Percentiles rank a stretch among this genome's conserved stretches.
These are phyloP conservation scores for Drosophila rhopaloa DNA, from an alignment of 1,140 invertebrate genomes.

Conservation along the genomic window DNA sequence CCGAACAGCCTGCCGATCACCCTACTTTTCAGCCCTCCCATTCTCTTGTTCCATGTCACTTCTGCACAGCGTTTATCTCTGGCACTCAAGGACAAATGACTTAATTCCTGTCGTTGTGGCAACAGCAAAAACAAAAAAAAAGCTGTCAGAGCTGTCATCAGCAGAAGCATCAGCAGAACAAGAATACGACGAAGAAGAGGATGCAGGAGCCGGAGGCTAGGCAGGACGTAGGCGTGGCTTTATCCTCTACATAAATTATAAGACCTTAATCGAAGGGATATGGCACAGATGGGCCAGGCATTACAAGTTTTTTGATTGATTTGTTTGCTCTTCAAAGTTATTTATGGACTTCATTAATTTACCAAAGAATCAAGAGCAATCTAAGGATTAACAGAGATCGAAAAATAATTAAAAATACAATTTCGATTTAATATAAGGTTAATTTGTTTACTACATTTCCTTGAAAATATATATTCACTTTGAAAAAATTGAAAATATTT, in stretches of 20 bases:
- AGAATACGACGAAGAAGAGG: constrained; percentile 1
- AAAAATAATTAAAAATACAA: neutral
- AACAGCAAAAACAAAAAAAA: constrained; percentile 50
- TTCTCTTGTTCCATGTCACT: neutral
- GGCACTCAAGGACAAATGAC: constrained; percentile 79
- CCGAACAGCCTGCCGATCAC: constrained; percentile 20
- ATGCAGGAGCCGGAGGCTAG: constrained; percentile 5
- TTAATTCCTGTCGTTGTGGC: constrained; percentile 73
- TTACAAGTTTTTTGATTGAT: constrained; percentile 25
- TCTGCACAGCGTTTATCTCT: constrained; percentile 62
- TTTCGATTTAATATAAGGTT: too few relatives aligned
- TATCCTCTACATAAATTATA: constrained; percentile 30
- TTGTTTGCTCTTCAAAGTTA: neutral
- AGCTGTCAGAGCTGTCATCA: constrained; percentile 55
- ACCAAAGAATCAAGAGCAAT: neutral
- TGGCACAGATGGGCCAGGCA: constrained; percentile 12
- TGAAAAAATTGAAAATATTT: neutral
- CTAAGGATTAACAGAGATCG: neutral
- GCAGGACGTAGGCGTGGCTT: constrained; percentile 21
- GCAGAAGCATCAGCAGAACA: constrained; percentile 30
- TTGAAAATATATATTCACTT: too few relatives aligned
- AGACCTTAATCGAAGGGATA: constrained; percentile 28
- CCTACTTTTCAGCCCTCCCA: neutral
- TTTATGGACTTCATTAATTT: constrained; percentile 8
- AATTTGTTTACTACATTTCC: too few relatives aligned